These are phyloP conservation scores for Setophaga petechia DNA, from an alignment of 2,113 vertebrate species.

Conservation along the genomic window DNA sequence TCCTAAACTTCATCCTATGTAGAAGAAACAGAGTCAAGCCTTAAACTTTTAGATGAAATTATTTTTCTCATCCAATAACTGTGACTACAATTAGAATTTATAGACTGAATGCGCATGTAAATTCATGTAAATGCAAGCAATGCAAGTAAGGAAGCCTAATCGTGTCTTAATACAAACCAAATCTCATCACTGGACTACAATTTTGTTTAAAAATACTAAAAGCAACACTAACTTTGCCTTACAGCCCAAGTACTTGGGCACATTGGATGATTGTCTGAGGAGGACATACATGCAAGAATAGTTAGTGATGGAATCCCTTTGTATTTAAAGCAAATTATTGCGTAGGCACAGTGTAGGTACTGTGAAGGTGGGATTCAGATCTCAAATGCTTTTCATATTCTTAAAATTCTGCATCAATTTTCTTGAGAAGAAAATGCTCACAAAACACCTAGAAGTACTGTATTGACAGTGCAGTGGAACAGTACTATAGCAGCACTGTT, in stretches of 20 bases:
- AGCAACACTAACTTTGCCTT: neutral
- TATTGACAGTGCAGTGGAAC: neutral
- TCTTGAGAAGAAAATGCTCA: neutral
- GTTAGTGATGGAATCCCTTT: neutral
- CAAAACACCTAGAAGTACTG: neutral
- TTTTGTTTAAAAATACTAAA: neutral
- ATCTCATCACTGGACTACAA: neutral
- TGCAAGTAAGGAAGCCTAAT: fast-evolving
- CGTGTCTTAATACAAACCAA: neutral
- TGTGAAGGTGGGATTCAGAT: neutral
- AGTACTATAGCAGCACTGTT: neutral
- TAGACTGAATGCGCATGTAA: neutral
- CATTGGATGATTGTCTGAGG: neutral
- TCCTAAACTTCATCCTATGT: neutral
- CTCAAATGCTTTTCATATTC: neutral
- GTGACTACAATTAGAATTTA: neutral
- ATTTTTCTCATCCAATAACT: neutral
- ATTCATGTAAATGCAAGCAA: neutral
- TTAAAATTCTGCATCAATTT: neutral
- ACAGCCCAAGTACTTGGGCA: neutral
- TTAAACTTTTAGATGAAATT: neutral
- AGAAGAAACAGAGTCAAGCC: neutral
- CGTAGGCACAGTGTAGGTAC: neutral
- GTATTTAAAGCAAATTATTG: neutral
- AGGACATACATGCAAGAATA: neutral